Base-by-base conservation (phyloP, 2,888 invertebrate species). In the Agrochola litura region DNA sequence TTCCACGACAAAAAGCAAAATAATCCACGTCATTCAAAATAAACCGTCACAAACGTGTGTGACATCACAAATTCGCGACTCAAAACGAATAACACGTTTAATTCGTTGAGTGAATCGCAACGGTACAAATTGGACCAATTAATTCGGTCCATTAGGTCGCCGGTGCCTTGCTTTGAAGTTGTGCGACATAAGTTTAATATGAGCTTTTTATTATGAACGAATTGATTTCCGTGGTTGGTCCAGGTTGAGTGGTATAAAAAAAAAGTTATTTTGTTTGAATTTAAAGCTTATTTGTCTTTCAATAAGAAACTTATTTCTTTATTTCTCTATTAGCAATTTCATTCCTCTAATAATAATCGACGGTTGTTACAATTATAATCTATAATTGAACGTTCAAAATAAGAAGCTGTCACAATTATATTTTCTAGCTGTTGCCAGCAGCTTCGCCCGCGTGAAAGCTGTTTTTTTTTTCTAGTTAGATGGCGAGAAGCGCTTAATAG, bases 101-200 rank as follows among this genome's bases (percentile, higher is more conserved):
- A 89, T 88, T 82, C 80, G 82, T 30, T 82, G 86, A 90, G 87
- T 89, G 91, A 88, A 89, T 88, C 88, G 84, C 80, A 65, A 82
- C 88, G 86, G 86, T 85, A 89, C 89, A 90, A 93, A 94, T 93
- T 91, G 91, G 86, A 87, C 87, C 93, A 93, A 93, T 93, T 93
- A 94, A 92, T 90, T 88, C 91, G 86, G 86, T 91, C 93, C 92
- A 94, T 94, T 94, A 92, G 87, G 85, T 72, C 80, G 84, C 56
- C 75, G 66, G 76, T 56, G 84, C 84, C 84, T 77, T 81, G 88
- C 89, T 92, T 89, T 91, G 87, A 91, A 89, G 81, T 83, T 82
- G 58, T 73, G 76, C 73, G 68, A 75, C 52, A 79, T 54, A 72
- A 73, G 85, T 85, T 88, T 86, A 81, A 86, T 79, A 74, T 65